phyloP scores from a whole-genome alignment of 2,113 vertebrate genomes.

The Pachycephala philippinensis region DNA sequence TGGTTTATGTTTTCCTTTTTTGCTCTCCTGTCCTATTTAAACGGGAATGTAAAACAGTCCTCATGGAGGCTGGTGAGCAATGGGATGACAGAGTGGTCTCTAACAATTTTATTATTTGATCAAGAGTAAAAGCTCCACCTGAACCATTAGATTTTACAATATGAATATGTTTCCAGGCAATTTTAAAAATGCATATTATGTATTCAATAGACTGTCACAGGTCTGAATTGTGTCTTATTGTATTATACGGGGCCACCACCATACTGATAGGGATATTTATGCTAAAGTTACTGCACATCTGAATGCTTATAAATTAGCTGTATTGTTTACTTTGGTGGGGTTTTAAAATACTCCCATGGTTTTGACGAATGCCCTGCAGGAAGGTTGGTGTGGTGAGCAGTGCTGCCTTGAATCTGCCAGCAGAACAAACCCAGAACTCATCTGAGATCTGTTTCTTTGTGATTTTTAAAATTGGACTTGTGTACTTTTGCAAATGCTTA shows the following conservation, averaged over 20 bases:
- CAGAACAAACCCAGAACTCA: background rate
- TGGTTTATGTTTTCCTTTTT: constrained; percentile 49
- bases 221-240: constrained; percentile 62
- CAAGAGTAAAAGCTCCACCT: constrained; percentile 66
- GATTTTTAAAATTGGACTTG: background rate
- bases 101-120: constrained; percentile 76
- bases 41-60: constrained; percentile 38
- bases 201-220: constrained; percentile 58
- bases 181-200: constrained; percentile 68
- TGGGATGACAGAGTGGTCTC: constrained; percentile 69
- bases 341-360: background rate
- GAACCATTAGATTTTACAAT: constrained; percentile 68
- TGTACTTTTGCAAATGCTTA: background rate
- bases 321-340: background rate
- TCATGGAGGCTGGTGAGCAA: constrained; percentile 44
- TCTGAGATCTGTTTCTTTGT: background rate
- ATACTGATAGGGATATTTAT: constrained; percentile 31
- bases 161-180: constrained; percentile 69
- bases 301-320: constrained; percentile 17
- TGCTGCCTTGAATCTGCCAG: background rate
- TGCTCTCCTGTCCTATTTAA: constrained; percentile 55
- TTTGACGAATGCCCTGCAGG: constrained; percentile 17
- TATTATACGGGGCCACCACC: background rate
- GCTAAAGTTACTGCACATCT: background rate
- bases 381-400: background rate